Evolutionary conservation across 2,797 vertebrate genomes (phyloP), one percentile per base, ranked within the genome.

Genomic region (Chromobotia macracanthus): DNA sequence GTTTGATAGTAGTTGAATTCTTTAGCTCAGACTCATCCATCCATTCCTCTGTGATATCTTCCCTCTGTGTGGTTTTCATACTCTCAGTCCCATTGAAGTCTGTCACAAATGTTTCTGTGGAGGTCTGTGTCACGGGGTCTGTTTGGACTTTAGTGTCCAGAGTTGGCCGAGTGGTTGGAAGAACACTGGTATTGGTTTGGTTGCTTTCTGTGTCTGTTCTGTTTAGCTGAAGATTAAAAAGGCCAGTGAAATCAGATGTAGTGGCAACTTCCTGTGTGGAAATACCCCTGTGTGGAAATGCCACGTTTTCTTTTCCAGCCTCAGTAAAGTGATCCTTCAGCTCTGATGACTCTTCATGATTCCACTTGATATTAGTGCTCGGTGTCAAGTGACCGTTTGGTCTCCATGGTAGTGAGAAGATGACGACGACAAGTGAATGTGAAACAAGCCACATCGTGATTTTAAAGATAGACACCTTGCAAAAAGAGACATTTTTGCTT

Each of bases 391-490:
- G 2, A 1, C 64, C 25, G 41, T 72, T 84, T 23, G 80, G 58
- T 35, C 44, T 84, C 77, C 87, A 61, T 60, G 71, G 55, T 77
- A 92, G 64, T 64, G 88, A 28, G 64, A 85, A 84, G 16, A 88
- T 18, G 19, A 78, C 0, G 6, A 89, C 58, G 15, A 78, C 1
- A 0, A 86, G 75, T 58, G 68, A 19, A 55, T 9, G 0, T 68
- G 79, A 25, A 55, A 1, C 81, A 81, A 28, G 68, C 73, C 51
- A 83, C 64, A 79, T 82, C 18, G 25, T 56, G 76, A 71, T 51
- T 41, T 71, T 63, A 60, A 9, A 50, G 25, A 12, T 71, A 13
- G 8, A 79, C 77, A 50, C 23, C 51, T 65, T 53, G 3, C 28
- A 16, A 25, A 83, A 60, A 71, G 0, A n/a, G 2, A 51, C 1